Conservation (phyloP, 2,888 invertebrate genomes). For the Ctena decussata region DNA sequence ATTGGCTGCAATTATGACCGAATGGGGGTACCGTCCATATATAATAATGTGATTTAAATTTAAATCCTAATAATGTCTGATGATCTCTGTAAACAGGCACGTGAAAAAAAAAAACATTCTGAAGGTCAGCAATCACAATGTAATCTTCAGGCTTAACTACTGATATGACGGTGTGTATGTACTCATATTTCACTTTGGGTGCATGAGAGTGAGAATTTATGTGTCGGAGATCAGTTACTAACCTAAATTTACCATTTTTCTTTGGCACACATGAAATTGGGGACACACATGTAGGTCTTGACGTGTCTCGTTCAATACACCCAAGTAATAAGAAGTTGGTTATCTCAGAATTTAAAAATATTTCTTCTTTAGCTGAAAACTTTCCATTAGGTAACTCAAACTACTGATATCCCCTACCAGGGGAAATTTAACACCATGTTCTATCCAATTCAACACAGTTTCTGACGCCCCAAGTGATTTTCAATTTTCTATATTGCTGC, state of each 20-base stretch:
- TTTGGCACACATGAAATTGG: constrained; percentile 39
- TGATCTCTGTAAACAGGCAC: constrained; percentile 15
- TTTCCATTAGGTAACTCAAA: background rate
- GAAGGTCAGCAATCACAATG: constrained; percentile 18
- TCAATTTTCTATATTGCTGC: background rate
- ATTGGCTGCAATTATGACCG: constrained; percentile 2
- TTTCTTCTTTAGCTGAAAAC: background rate
- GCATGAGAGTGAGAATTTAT: background rate
- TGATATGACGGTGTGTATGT: constrained; percentile 10
- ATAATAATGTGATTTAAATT: background rate
- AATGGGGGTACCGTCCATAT: constrained; percentile 20
- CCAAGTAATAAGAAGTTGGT: background rate
- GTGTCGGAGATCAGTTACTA: constrained; percentile 21
- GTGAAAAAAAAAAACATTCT: constrained; percentile 29
- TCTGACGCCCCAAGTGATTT: background rate
- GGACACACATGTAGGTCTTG: background rate
- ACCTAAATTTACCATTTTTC: constrained; percentile 15
- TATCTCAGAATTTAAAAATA: constrained; percentile 18
- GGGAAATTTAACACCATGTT: constrained; percentile 18
- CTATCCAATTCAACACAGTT: constrained; percentile 1
- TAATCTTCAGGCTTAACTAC: constrained; percentile 21
- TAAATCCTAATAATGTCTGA: constrained; percentile 16
- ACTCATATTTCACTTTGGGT: constrained; percentile 19
- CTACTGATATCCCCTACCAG: background rate
- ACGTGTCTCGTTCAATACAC: background rate